Evolutionary conservation across 1,140 invertebrate genomes (phyloP).

Genomic region (Magallana gigas): DNA sequence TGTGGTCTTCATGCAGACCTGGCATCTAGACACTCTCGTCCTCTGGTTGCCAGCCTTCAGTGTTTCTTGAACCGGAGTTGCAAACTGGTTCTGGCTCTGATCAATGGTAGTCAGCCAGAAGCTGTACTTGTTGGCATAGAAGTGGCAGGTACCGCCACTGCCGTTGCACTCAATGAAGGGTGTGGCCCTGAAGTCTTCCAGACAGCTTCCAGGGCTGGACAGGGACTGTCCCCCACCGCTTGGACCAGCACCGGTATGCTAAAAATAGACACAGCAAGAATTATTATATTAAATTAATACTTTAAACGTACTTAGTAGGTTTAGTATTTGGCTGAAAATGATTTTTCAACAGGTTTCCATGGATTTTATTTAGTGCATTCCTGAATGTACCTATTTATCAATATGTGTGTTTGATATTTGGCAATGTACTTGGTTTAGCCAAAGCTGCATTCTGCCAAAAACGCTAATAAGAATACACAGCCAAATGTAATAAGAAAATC

Average conservation of each 20-base stretch:
- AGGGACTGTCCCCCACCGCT: constrained; percentile 96
- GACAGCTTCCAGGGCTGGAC: constrained; percentile 95
- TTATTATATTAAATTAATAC: too few relatives aligned
- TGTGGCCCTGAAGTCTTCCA: constrained; percentile 96
- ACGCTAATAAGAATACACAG: too few relatives aligned
- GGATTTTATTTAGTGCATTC: too few relatives aligned
- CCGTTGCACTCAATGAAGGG: constrained; percentile 94
- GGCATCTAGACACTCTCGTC: constrained; percentile 92
- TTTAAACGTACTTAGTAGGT: too few relatives aligned
- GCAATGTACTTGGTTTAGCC: too few relatives aligned
- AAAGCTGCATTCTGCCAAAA: too few relatives aligned
- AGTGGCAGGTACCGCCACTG: constrained; percentile 76
- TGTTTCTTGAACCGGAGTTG: constrained; percentile 90
- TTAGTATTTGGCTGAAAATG: too few relatives aligned
- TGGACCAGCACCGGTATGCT: constrained; percentile 91
- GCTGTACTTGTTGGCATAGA: constrained; percentile 87
- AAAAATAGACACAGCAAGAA: constrained; percentile 44
- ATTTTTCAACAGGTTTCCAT: too few relatives aligned
- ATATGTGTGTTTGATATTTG: too few relatives aligned
- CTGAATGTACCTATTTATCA: too few relatives aligned
- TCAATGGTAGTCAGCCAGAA: constrained; percentile 99
- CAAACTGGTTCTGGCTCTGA: constrained; percentile 85
- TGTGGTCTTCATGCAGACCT: constrained; percentile 86
- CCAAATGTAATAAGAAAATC: too few relatives aligned
- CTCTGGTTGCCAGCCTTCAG: constrained; percentile 93